These are phyloP conservation scores for Myrmecobius fasciatus DNA, from an alignment of 2,113 vertebrate genomes.

Conservation along the genomic window DNA sequence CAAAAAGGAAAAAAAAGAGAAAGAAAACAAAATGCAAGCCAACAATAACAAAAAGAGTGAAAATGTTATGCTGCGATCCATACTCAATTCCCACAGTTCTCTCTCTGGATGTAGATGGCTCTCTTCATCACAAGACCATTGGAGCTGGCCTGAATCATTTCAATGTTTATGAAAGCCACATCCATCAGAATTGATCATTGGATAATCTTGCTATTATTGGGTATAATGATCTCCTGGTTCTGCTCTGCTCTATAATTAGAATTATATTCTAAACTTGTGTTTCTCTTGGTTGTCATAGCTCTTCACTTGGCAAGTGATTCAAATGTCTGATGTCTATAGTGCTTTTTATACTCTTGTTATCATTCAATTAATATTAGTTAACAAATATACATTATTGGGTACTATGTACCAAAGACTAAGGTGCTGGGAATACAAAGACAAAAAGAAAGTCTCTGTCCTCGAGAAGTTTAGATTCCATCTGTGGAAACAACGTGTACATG, in stretches of 20 bases:
- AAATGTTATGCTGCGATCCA: no score
- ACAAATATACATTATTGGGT: not conserved
- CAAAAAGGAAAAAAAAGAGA: no score
- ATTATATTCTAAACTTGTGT: not conserved
- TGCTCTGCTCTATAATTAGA: not conserved
- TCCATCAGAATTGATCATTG: no score
- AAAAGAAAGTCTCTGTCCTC: not conserved
- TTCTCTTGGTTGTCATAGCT: not conserved
- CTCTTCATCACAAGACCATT: no score
- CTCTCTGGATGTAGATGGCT: no score
- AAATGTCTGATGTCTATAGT: not conserved
- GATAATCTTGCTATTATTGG: no score
- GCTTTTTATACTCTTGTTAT: not conserved
- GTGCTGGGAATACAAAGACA: not conserved
- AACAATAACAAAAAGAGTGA: no score
- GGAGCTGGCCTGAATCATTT: no score
- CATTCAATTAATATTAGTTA: not conserved
- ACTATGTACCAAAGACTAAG: not conserved
- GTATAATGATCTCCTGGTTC: no score
- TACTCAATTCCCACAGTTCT: no score
- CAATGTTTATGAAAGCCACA: no score
- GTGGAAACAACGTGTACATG: not conserved
- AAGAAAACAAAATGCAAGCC: no score
- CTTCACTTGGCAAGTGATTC: not conserved
- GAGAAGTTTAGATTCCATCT: not conserved